Base-by-base conservation (phyloP, 2,113 vertebrate species). In the Perca flavescens region DNA sequence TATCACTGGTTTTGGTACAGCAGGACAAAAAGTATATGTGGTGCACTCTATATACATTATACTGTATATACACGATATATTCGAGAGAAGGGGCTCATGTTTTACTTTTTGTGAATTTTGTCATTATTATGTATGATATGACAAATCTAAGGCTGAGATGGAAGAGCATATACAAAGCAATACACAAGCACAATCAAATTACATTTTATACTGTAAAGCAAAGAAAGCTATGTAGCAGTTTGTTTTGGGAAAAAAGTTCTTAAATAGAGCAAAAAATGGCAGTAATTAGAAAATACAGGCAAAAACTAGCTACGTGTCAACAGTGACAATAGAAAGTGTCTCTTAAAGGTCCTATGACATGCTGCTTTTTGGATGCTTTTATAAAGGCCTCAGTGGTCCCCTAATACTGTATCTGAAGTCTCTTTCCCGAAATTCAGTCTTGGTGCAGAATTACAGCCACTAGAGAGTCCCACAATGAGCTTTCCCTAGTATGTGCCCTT, bases 321-420 rank as follows among this genome's bases (percentile, higher is more conserved):
- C 17, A 5, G 28, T 73, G 47, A 89, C 83, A 77, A 83, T 52
- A 81, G 66, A 79, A 74, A 70, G 63, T 17, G 11, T 73, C 80
- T 84, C 57, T 86, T 69, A 70, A 83, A 28, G 28, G 28, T 28
- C 28, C 28, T 28, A 28, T 28, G 28, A 28, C 28, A 28, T 28
- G 28, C 2, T 28, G 28, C 28, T 28, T 28, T 28, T 28, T 28
- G 28, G 28, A 28, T 28, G 28, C 28, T 28, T 28, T 28, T 28
- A 28, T 28, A 28, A 2, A 28, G 28, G 28, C 28, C 28, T 28
- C 28, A 28, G 28, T 28, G 28, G 28, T 28, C 28, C 28, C 25
- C 25, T 25, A 25, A 25, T 25, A 25, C 25, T 28, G 28, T 28
- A 28, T 28, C 28, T 28, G 28, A 28, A 28, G 28, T 28, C 28